Base-by-base conservation (phyloP, 2,888 invertebrate genomes). In the Melinopterus prodromus region DNA sequence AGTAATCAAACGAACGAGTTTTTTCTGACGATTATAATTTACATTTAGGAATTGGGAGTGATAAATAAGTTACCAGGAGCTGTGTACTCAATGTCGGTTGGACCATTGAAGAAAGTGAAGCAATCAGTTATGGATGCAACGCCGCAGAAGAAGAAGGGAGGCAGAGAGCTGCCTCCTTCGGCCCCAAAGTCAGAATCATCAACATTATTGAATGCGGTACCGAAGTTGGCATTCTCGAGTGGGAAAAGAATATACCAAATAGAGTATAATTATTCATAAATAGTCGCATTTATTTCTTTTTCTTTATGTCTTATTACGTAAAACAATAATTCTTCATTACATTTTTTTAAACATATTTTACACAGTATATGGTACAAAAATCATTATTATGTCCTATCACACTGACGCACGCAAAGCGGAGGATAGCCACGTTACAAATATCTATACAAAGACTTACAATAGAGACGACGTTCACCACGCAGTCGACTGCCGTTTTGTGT, bases 321-420 rank as follows among this genome's bases (percentile, higher is more conserved):
- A 84, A 84, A 84, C 82, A 82, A 81, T 80, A 53, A 71, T 69
- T 82, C 77, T 80, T 88, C 74, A 37, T 38, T 79, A 71, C 71
- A 76, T 26, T 78, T 88, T n/a, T 83, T 83, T 26, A 26, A 86
- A 84, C 88, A 89, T 90, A 90, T 90, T 89, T 91, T 91, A 91
- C 91, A 91, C 90, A 89, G 91, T 92, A 53, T 53, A 92, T 91
- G 89, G 90, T 92, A 92, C 91, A 92, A 92, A 92, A 92, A 91
- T 91, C 90, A 16, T 78, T 78, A 16, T 78, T 37, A 80, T 79
- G 75, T 81, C 82, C 80, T 89, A 89, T 89, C 88, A 89, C 89
- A 89, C 88, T 88, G 87, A 88, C 88, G 89, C 89, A 89, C 88
- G 89, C 88, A 88, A 87, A 89, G 88, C 87, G 86, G 87, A 87